phyloP scores from a whole-genome alignment of 2,113 vertebrate species.

The Columba janthina region DNA sequence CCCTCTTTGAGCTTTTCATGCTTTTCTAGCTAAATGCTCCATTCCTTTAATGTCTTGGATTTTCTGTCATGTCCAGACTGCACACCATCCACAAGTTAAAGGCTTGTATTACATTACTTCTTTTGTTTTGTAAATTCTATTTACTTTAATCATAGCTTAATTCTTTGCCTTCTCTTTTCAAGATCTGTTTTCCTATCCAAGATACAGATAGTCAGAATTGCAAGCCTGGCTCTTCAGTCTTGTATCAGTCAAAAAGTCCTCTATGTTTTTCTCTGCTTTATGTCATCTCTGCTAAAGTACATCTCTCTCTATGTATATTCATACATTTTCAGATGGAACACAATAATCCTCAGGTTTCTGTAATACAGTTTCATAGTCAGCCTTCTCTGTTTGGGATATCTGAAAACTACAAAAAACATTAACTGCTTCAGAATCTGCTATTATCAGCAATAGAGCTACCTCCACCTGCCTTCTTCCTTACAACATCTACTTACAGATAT shows the following conservation, averaged over 20 bases:
- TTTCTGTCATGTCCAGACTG: constrained; percentile 10
- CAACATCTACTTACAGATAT: not conserved
- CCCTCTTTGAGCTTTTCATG: constrained; percentile 1
- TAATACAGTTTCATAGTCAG: not conserved
- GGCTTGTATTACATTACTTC: not conserved
- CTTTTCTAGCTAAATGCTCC: not conserved
- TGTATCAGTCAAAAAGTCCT: not conserved
- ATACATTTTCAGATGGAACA: not conserved
- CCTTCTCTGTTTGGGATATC: not conserved
- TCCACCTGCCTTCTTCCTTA: not conserved
- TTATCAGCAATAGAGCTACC: not conserved
- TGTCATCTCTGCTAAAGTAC: not conserved
- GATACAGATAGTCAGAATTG: not conserved
- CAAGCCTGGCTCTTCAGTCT: not conserved
- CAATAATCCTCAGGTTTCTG: not conserved
- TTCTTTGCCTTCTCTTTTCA: not conserved
- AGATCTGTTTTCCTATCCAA: not conserved
- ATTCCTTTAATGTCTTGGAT: constrained; percentile 12
- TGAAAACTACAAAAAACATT: not conserved
- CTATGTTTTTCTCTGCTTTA: not conserved
- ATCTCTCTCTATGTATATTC: not conserved
- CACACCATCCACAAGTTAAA: not conserved
- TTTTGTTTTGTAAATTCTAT: constrained; percentile 1
- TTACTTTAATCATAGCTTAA: constrained; percentile 37
- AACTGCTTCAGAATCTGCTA: not conserved